Conservation (phyloP, 2,797 vertebrate genomes). For the Lutjanus campechanus region DNA sequence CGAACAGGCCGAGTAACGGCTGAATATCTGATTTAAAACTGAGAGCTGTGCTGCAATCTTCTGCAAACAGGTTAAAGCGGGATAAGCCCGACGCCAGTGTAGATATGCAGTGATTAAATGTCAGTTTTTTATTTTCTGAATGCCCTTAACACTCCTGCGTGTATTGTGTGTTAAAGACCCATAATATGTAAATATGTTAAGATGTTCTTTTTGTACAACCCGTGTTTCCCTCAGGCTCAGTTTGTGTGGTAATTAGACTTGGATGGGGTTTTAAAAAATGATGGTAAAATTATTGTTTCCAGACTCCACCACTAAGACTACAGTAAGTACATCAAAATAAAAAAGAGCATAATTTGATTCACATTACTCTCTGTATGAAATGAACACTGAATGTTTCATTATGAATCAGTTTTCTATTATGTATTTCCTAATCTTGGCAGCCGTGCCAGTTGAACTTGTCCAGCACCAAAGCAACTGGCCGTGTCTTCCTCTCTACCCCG, state of each 20-base stretch:
- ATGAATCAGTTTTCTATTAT: conserved; percentile 55
- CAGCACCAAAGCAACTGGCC: conserved; percentile 50
- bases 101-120: conserved; percentile 59
- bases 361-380: conserved; percentile 43
- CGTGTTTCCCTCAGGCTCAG: conserved; percentile 43
- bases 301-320: conserved; percentile 49
- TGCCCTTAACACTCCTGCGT: conserved; percentile 31
- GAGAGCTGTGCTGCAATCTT: conserved; percentile 59
- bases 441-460: conserved; percentile 55
- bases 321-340: conserved; percentile 45
- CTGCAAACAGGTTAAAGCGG: conserved; percentile 71
- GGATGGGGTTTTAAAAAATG: conserved; percentile 40
- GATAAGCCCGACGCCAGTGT: conserved; percentile 55
- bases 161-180: conserved; percentile 50
- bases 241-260: conserved; percentile 62
- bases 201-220: conserved; percentile 42
- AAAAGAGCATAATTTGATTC: conserved; percentile 54
- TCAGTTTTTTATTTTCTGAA: conserved; percentile 24
- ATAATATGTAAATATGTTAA: conserved; percentile 56
- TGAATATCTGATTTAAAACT: conserved; percentile 78
- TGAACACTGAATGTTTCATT: conserved; percentile 51
- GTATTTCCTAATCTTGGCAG: conserved; percentile 58
- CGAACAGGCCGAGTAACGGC: conserved; percentile 72
- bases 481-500: conserved; percentile 36
- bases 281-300: conserved; percentile 60